phyloP scores from a whole-genome alignment of 2,113 vertebrate genomes.

The Microtus pennsylvanicus region DNA sequence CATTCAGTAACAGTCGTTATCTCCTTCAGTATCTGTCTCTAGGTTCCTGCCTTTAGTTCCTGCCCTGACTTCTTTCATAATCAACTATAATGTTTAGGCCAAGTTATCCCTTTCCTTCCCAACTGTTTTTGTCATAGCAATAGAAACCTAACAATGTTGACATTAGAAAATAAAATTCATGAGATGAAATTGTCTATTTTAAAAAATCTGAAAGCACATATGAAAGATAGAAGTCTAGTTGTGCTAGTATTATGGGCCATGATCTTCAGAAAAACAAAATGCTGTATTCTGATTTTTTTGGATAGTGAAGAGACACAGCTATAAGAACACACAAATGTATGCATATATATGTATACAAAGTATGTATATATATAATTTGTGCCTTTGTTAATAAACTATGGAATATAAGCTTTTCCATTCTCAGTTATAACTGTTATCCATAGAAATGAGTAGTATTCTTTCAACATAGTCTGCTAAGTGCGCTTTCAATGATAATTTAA shows the following conservation, averaged over 20 bases:
- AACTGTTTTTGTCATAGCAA: background rate
- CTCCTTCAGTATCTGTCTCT: background rate
- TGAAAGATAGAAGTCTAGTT: background rate
- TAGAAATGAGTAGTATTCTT: background rate
- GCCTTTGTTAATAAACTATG: background rate
- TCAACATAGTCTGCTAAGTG: background rate
- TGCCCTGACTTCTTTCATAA: background rate
- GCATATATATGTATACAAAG: background rate
- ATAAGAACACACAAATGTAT: background rate
- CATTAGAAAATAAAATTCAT: background rate
- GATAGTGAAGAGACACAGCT: background rate
- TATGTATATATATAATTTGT: background rate
- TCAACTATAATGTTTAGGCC: background rate
- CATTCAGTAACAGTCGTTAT: background rate
- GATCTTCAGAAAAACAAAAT: background rate
- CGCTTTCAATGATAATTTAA: background rate
- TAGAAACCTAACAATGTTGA: background rate
- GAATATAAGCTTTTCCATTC: background rate
- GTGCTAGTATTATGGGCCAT: background rate
- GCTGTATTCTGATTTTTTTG: background rate
- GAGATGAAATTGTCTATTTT: background rate
- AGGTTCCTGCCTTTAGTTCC: background rate
- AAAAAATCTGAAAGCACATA: background rate
- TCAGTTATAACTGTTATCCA: background rate
- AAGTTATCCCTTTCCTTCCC: background rate